Base-by-base conservation (phyloP, 2,797 vertebrate genomes). In the Heteromormyrus szaboi region DNA sequence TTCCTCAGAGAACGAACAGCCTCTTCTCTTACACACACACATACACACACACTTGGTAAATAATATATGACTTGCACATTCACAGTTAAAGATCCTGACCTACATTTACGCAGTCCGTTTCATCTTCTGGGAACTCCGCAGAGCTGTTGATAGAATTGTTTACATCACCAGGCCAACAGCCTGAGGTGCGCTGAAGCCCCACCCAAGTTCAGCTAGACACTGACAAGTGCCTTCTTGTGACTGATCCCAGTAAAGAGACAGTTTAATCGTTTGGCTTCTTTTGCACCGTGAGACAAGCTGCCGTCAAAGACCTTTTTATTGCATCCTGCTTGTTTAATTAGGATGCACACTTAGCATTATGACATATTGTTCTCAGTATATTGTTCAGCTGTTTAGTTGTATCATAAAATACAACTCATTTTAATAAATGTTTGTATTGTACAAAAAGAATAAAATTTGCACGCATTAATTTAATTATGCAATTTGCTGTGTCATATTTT, bases 81-180 rank as follows among this genome's bases (percentile, higher is more conserved):
- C 19, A 81, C 41, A 81, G 41, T 44, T 44, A 81, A 81, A 81
- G 17, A 44, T 46, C 37, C 76, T n/a, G 76, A 81, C 76, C 37
- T 81, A 46, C 6, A 44, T 81, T 46, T 1, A 81, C 8, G 29
- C 76, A 81, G 37, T 46, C 19, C 14, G 4, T 37, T 72, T 72
- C 68, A 72, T 7, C 33, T 72, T 37, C 68, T 72, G 68, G 29
- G 68, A 72, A 72, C 68, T 17, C 3, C 4, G 25, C 29, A 37
- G 72, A 79, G 37, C 76, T 81, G 76, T 81, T 46, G 37, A 46
- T 4, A 46, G 19, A 81, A 8, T 37, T 79, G 37, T 86, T 41
- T 72, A 46, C 50, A 53, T 85, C 54, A 50, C 54, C 54, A 68
- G 22, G 41, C 4, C 29, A 89, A 85, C 79, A 90, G 90, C 93